A percentile compares a stretch with the other conserved stretches of the same genome.
Conservation (phyloP, 2,113 vertebrate genomes). For the Osmerus mordax region DNA sequence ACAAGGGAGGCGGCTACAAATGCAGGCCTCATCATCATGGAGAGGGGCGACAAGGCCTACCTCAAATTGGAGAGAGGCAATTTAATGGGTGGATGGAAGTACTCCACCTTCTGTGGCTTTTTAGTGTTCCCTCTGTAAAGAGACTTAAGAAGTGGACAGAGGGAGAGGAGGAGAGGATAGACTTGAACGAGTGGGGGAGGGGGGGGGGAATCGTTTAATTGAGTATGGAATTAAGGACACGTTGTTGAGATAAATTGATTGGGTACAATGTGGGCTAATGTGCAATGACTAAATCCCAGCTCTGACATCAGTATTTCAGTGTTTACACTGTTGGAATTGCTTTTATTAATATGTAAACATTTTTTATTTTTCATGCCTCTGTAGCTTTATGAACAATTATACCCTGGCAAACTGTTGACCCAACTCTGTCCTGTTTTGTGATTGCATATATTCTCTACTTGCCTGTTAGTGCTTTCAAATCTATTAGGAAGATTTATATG, state of each 20-base stretch:
- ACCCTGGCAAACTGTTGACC: too few species aligned
- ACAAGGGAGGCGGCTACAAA: constrained; percentile 86
- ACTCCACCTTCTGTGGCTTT: constrained; percentile 86
- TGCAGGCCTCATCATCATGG: constrained; percentile 82
- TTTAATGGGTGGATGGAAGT: constrained; percentile 87
- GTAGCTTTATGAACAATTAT: too few species aligned
- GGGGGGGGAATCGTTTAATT: background rate
- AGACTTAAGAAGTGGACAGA: background rate
- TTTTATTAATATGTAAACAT: too few species aligned
- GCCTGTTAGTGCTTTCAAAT: constrained; percentile 52
- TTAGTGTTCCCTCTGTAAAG: constrained; percentile 83
- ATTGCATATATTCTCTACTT: constrained; percentile 36
- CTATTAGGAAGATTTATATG: constrained; percentile 54
- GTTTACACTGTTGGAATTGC: too few species aligned
- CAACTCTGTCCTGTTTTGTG: constrained; percentile 24
- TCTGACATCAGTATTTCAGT: too few species aligned
- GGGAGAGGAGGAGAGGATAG: constrained; percentile 1
- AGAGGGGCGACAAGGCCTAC: constrained; percentile 83
- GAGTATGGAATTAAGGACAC: constrained; percentile 17
- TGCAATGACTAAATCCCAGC: constrained; percentile 29
- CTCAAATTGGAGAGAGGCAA: constrained; percentile 84
- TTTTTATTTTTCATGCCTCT: too few species aligned
- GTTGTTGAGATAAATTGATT: constrained; percentile 36
- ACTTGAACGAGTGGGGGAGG: background rate
- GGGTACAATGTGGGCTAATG: constrained; percentile 48